Evolutionary conservation across 2,888 invertebrate genomes (phyloP).

Genomic region (Drosophila ochracea): DNA sequence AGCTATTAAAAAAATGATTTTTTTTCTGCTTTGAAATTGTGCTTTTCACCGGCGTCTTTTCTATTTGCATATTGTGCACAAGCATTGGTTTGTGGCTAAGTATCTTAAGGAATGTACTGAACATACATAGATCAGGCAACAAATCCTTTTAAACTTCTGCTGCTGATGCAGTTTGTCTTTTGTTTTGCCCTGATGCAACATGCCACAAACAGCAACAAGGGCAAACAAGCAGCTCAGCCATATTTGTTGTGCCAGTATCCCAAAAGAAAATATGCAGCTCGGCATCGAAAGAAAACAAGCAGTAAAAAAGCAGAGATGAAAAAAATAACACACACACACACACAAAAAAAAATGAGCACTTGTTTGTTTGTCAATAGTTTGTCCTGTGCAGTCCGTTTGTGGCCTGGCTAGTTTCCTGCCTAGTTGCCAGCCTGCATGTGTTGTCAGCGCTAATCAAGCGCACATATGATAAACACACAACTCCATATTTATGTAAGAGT

Average conservation of each 20-base stretch:
- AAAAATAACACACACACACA: constrained; percentile 5
- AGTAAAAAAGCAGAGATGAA: constrained; percentile 11
- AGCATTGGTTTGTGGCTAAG: constrained; percentile 29
- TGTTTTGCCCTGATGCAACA: constrained; percentile 61
- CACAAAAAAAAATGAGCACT: constrained; percentile 67
- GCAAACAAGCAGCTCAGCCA: constrained; percentile 40
- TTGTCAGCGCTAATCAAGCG: constrained; percentile 83
- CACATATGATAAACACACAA: constrained; percentile 80
- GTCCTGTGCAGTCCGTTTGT: constrained; percentile 73
- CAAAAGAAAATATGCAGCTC: constrained; percentile 63
- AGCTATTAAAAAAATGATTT: no score
- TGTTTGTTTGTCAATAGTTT: constrained; percentile 75
- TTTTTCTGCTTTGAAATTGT: constrained; percentile 30
- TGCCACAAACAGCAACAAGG: constrained; percentile 45
- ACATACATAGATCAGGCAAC: constrained; percentile 44
- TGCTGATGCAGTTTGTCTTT: constrained; percentile 46
- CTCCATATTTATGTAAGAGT: constrained; percentile 17
- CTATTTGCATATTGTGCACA: constrained; percentile 38
- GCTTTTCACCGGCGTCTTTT: constrained; percentile 32
- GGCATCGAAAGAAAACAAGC: constrained; percentile 35
- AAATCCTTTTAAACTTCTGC: constrained; percentile 72
- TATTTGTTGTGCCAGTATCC: constrained; percentile 57
- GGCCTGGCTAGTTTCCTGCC: constrained; percentile 59
- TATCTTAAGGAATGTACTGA: constrained; percentile 41
- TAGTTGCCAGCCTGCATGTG: constrained; percentile 68